A percentile compares a stretch with the other conserved stretches of the same genome.
Conservation (phyloP, 2,797 vertebrate species). For the Botia kubotai region DNA sequence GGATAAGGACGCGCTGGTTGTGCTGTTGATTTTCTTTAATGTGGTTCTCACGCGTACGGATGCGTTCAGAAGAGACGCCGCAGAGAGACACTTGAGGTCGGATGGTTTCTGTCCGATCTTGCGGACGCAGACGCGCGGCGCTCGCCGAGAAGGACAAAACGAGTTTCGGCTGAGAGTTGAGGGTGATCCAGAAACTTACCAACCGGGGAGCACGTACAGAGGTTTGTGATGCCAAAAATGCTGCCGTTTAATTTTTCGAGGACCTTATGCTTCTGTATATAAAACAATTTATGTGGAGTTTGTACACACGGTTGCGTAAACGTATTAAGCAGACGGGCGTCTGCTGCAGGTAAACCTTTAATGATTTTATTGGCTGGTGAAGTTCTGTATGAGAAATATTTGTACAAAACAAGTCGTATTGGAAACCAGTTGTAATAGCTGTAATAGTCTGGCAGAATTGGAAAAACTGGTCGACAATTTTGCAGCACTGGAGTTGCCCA, state of each 20-base stretch:
- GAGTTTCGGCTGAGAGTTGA: slow-evolving; percentile 94
- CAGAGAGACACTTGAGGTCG: slow-evolving; percentile 82
- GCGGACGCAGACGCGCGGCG: slow-evolving; percentile 87
- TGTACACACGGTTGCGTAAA: background rate
- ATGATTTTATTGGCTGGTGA: background rate
- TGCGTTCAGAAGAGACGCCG: slow-evolving; percentile 86
- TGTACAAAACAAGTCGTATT: background rate
- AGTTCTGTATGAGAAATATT: background rate
- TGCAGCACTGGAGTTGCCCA: background rate
- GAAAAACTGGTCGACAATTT: background rate
- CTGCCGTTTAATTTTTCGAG: too few relatives aligned
- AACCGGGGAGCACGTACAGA: slow-evolving; percentile 90
- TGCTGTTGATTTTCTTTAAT: slow-evolving; percentile 80
- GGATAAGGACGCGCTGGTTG: slow-evolving; percentile 72
- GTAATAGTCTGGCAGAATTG: too few relatives aligned
- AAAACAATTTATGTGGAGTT: background rate
- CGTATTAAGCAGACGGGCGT: background rate
- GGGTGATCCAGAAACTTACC: slow-evolving; percentile 91
- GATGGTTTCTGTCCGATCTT: slow-evolving; percentile 88
- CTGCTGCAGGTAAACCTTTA: too few relatives aligned
- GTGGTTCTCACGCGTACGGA: slow-evolving; percentile 76
- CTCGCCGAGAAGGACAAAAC: slow-evolving; percentile 88
- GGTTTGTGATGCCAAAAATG: slow-evolving; percentile 64
- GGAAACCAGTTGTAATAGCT: background rate
- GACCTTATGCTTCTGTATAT: too few relatives aligned